Conservation (phyloP, 1,140 invertebrate species). For the Conus ventricosus region DNA sequence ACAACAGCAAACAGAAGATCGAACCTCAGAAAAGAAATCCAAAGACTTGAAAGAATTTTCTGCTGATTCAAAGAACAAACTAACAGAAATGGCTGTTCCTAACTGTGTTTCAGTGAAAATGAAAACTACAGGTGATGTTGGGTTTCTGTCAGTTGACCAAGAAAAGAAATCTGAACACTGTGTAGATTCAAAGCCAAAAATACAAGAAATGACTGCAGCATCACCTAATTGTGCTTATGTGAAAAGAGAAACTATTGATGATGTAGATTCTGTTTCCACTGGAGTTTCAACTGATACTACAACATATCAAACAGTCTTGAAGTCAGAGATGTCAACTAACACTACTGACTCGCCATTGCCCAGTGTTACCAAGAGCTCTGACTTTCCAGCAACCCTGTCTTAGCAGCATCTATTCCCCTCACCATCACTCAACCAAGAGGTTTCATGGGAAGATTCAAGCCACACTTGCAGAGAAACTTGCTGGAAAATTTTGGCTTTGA, state of each 20-base stretch:
- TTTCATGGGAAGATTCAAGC: constrained; percentile 73
- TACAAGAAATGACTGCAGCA: neutral
- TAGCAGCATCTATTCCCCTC: constrained; percentile 36
- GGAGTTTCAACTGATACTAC: neutral
- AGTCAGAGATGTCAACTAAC: constrained; percentile 27
- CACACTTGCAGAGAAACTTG: constrained; percentile 92
- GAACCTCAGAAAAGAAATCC: neutral
- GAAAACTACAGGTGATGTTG: neutral
- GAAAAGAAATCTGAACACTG: neutral
- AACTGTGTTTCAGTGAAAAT: neutral
- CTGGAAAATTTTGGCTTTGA: constrained; percentile 96
- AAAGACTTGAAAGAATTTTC: neutral
- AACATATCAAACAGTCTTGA: neutral
- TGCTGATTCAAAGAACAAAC: neutral
- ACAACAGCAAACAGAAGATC: neutral
- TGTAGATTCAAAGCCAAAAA: neutral
- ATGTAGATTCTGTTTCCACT: neutral
- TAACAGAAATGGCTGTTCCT: neutral
- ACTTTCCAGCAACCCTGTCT: constrained; percentile 20
- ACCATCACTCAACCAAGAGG: constrained; percentile 78
- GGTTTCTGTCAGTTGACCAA: neutral
- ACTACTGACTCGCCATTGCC: neutral
- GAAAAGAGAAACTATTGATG: neutral
- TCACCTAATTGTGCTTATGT: neutral
- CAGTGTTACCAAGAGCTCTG: neutral